Conservation (phyloP, 2,113 vertebrate genomes). For the Pogonocichla stellata region DNA sequence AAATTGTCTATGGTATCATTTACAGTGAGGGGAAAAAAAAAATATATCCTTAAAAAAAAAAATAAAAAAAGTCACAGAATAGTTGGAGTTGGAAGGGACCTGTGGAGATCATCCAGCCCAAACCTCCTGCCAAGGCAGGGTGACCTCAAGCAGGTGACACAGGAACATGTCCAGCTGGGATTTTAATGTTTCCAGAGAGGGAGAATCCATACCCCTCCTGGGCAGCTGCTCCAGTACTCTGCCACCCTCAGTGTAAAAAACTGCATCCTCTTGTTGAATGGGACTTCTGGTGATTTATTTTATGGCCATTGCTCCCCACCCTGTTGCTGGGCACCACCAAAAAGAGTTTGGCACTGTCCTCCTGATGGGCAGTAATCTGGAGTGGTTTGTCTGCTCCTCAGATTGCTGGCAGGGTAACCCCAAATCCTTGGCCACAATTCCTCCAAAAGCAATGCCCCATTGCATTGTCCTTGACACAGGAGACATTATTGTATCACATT, state of each 20-base stretch:
- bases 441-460: neutral
- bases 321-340: neutral
- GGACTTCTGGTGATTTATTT: neutral
- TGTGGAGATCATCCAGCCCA: neutral
- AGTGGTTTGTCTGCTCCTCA: neutral
- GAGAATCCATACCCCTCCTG: neutral
- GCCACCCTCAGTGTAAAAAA: too few species aligned
- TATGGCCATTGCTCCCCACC: fast-evolving
- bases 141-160: neutral
- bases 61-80: neutral
- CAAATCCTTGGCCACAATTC: neutral
- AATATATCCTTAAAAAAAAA: neutral
- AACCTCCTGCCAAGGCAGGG: neutral
- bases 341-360: neutral
- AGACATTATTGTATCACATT: neutral
- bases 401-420: neutral
- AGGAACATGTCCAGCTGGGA: neutral
- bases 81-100: neutral
- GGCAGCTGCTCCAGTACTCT: neutral
- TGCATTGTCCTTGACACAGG: neutral
- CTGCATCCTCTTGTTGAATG: neutral
- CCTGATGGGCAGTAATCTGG: neutral
- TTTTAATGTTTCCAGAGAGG: neutral
- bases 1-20: neutral
- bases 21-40: neutral